A percentile compares a stretch with the other conserved stretches of the same genome.
These are phyloP conservation scores for Molossus molossus DNA, from an alignment of 2,797 vertebrate species.

Conservation along the genomic window DNA sequence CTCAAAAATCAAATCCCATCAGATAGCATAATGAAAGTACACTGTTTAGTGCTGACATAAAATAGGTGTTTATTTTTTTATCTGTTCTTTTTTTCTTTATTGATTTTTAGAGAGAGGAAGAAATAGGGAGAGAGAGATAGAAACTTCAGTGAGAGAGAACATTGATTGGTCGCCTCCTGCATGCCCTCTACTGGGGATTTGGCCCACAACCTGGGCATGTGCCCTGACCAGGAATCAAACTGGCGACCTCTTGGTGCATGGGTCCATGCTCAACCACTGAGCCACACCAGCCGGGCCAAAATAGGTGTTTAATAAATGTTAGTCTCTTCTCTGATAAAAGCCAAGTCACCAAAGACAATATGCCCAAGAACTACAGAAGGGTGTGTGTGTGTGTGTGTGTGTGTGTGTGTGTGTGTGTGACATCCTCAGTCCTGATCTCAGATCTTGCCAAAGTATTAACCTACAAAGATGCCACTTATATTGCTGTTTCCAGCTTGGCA, in stretches of 20 bases:
- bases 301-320: background rate
- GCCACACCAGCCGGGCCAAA: background rate
- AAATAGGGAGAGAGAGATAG: too few relatives aligned
- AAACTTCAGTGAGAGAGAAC: too few relatives aligned
- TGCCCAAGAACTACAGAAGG: background rate
- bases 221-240: too few relatives aligned
- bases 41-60: background rate
- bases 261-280: too few relatives aligned
- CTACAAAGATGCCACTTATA: background rate
- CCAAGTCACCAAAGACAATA: background rate
- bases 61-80: background rate
- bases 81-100: too few relatives aligned
- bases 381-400: background rate
- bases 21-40: constrained; percentile 33
- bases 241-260: too few relatives aligned
- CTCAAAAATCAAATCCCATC: constrained; percentile 15
- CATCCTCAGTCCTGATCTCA: background rate
- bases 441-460: background rate
- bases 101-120: too few relatives aligned
- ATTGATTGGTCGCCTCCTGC: too few relatives aligned
- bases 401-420: background rate
- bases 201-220: too few relatives aligned
- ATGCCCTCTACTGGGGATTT: too few relatives aligned
- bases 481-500: constrained; percentile 3
- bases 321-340: constrained; percentile 26